Conservation (phyloP, 2,797 vertebrate genomes). For the Geotrypetes seraphini region DNA sequence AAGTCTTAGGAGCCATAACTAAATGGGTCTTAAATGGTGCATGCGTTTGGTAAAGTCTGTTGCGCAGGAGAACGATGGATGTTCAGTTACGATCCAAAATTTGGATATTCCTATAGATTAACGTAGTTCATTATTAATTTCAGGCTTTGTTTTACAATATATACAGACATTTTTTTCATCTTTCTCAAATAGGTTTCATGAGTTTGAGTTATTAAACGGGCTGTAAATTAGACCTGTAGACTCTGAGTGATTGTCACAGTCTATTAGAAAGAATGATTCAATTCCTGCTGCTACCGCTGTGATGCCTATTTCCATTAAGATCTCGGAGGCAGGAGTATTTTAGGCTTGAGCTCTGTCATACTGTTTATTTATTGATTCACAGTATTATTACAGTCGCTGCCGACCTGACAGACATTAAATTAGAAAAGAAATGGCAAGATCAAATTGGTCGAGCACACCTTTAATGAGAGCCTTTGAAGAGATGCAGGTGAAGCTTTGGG, state of each 20-base stretch:
- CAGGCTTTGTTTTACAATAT: not conserved
- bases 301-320: not conserved
- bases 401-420: not conserved
- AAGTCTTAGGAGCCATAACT: not conserved
- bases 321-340: not conserved
- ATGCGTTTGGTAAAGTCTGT: not conserved
- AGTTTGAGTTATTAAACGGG: not conserved
- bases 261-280: not conserved
- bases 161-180: too few relatives aligned
- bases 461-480: too few relatives aligned
- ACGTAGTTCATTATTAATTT: not conserved
- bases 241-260: not conserved
- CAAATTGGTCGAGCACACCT: too few relatives aligned
- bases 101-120: not conserved
- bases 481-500: too few relatives aligned
- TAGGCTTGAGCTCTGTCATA: not conserved
- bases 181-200: not conserved
- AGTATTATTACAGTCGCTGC: not conserved
- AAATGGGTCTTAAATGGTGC: not conserved
- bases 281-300: not conserved
- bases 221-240: not conserved
- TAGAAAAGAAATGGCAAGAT: not conserved
- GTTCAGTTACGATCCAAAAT: not conserved
- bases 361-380: not conserved
- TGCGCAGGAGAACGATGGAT: too few relatives aligned